Evolutionary conservation across 2,797 vertebrate species (phyloP), one percentile per base, ranked within the genome.

Genomic region (Arctocebus calabarensis): DNA sequence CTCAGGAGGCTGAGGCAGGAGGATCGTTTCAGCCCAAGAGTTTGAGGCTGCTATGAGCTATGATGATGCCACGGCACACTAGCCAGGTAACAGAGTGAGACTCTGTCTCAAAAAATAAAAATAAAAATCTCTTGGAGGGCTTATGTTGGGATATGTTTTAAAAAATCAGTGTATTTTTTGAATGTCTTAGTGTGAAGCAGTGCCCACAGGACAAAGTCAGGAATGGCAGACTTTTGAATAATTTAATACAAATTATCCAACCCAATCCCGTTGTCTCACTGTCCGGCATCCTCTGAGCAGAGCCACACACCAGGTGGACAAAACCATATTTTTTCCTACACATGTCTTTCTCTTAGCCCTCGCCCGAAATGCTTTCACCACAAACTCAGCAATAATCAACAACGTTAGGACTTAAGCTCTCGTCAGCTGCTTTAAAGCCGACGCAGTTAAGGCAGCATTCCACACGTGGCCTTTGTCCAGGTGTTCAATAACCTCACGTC

Each of bases 181-280:
- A 73, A 59, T 40, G 13, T 94, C 64, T 95, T 75, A 64, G 79
- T 74, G 19, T 66, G 83, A 90, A 66, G n/a, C 70, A 71, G 71
- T 37, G 2, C 78, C 77, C 62, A 68, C 25, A 93, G 77, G n/a
- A 77, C 25, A 78, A 83, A 68, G 34, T 61, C 68, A 91, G 19
- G 55, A 75, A 82, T 91, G 27, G 55, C 7, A 73, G 74, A 32
- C 37, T 84, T 32, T 2, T 40, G 40, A 40, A 93, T 37, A 37
- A 71, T 59, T 48, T 48, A 57, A 68, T 16, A 83, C 4, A 29
- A 29, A 70, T 52, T 27, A 43, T 71, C 79, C 79, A 32, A 64
- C n/a, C 75, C 13, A 19, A 57, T 66, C 55, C n/a, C 62, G 75
- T 6, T 57, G 59, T 37, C 52, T 92, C 79, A 16, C 13, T 52